Conservation (phyloP, 2,888 invertebrate genomes). For the Heliconius cydno region DNA sequence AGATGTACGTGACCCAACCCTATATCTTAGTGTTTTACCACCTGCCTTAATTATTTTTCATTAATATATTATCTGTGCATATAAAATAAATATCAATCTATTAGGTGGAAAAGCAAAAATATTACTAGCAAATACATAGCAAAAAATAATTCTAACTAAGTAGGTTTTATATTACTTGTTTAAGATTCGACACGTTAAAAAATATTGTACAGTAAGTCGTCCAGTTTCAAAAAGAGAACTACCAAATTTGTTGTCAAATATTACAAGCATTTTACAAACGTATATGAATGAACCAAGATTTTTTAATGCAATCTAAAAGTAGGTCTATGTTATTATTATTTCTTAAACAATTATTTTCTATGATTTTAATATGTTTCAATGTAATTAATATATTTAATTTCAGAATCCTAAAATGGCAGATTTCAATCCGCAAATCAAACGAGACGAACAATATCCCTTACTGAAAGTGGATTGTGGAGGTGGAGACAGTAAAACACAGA, state of each 20-base stretch:
- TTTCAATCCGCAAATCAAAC: slow-evolving; percentile 49
- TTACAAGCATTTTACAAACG: slow-evolving; percentile 8
- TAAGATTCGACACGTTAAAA: background rate
- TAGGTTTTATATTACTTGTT: slow-evolving; percentile 5
- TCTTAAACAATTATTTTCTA: background rate
- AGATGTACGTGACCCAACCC: too few relatives aligned
- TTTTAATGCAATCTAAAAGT: slow-evolving; percentile 7
- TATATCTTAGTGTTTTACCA: too few relatives aligned
- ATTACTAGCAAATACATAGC: too few relatives aligned
- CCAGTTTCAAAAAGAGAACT: slow-evolving; percentile 34
- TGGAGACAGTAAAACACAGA: slow-evolving; percentile 54
- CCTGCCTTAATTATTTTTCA: too few relatives aligned
- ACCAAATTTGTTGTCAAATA: slow-evolving; percentile 42
- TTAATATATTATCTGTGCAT: too few relatives aligned
- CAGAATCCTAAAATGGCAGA: slow-evolving; percentile 33
- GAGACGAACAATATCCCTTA: slow-evolving; percentile 69
- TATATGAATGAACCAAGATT: background rate
- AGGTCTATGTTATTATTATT: background rate
- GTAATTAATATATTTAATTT: background rate
- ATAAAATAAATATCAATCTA: too few relatives aligned
- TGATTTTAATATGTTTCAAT: background rate
- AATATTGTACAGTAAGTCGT: background rate
- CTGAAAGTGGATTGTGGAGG: slow-evolving; percentile 66
- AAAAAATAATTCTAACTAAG: too few relatives aligned
- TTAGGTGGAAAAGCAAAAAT: too few relatives aligned